Percentiles rank a stretch among this genome's conserved stretches.
Conservation (phyloP, 92 coral and sea anemone genomes). For the Parazoanthus darwini region DNA sequence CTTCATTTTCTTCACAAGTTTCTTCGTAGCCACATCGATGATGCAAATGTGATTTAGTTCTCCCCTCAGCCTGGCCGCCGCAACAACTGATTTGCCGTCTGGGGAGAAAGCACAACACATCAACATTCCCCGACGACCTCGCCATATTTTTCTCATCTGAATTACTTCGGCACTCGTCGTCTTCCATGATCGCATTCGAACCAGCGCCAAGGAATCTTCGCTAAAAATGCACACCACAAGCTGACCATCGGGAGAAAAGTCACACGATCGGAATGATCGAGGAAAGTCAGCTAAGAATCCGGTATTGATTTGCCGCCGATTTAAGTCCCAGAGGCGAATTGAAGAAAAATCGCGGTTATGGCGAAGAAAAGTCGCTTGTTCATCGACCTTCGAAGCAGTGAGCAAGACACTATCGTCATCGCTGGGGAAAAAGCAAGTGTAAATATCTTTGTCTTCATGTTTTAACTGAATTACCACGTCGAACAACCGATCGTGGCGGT, state of each 20-base stretch:
- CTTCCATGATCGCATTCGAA: constrained; percentile 92
- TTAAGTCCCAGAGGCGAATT: constrained; percentile 88
- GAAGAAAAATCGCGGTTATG: constrained; percentile 91
- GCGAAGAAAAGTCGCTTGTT: constrained; percentile 82
- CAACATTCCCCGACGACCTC: constrained; percentile 73
- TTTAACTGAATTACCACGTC: constrained; percentile 85
- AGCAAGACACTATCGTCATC: constrained; percentile 87
- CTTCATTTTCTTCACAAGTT: constrained; percentile 77
- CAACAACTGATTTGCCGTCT: constrained; percentile 86
- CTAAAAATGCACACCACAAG: constrained; percentile 84
- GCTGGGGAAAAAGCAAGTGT: constrained; percentile 88
- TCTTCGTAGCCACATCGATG: constrained; percentile 75
- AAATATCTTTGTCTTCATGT: constrained; percentile 92
- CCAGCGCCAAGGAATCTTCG: constrained; percentile 84
- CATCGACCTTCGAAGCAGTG: constrained; percentile 85
- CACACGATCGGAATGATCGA: constrained; percentile 86
- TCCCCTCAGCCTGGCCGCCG: constrained; percentile 75
- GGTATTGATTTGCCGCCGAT: constrained; percentile 85
- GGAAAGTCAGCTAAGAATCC: constrained; percentile 92
- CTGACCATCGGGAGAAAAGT: constrained; percentile 90
- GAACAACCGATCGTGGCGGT: constrained; percentile 72
- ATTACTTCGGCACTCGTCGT: constrained; percentile 92
- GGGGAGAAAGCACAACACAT: constrained; percentile 89
- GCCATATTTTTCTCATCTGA: constrained; percentile 90
- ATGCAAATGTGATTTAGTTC: constrained; percentile 81